Evolutionary conservation across 2,113 vertebrate species (phyloP).

Genomic region (Dasyurus viverrinus): DNA sequence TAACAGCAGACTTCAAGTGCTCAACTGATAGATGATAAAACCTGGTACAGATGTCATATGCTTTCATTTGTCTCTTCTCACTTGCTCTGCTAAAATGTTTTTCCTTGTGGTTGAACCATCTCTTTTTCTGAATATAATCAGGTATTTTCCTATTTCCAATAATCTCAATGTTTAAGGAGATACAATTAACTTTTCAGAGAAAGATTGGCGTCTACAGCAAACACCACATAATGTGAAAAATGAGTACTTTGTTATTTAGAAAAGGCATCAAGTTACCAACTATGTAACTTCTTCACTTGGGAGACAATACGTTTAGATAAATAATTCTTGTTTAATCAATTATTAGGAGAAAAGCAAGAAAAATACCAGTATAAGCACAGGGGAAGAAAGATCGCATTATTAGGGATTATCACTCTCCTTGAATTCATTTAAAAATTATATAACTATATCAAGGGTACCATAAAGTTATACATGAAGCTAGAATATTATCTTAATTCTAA

Average conservation of each 20-base stretch:
- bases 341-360: not conserved
- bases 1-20: not conserved
- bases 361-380: not conserved
- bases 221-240: fast-evolving
- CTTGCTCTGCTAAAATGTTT: fast-evolving
- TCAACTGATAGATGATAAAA: not conserved
- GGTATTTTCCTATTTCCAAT: not conserved
- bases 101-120: not conserved
- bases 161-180: not conserved
- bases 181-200: not conserved
- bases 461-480: not conserved
- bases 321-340: not conserved
- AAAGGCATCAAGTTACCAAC: not conserved
- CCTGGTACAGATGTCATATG: not conserved
- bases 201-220: fast-evolving
- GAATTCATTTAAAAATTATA: not conserved
- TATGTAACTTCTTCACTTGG: not conserved
- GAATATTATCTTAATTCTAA: not conserved
- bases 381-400: not conserved
- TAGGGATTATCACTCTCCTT: not conserved
- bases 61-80: not conserved
- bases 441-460: not conserved
- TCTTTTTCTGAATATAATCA: too few species aligned
- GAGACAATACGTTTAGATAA: not conserved
- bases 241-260: not conserved